phyloP scores from a whole-genome alignment of 2,888 invertebrate genomes.

The Trypoxylon attenuatum region DNA sequence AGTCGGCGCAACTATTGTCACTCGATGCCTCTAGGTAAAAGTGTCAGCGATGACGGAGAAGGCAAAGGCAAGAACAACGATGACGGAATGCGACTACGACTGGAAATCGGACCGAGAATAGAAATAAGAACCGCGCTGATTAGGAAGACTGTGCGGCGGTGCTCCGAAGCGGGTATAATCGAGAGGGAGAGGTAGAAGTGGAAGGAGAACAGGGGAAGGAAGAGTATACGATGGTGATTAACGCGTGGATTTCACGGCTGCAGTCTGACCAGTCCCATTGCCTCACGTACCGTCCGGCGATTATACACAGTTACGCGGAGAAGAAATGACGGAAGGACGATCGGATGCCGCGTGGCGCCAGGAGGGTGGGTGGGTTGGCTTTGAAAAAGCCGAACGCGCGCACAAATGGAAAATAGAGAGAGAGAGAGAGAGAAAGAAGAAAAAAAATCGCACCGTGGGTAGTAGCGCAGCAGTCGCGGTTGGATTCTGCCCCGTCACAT shows the following conservation, averaged over 20 bases:
- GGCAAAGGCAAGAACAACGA: no score
- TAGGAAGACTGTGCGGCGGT: not conserved
- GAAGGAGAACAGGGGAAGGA: not conserved
- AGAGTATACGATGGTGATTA: no score
- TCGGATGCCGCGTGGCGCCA: constrained; percentile 31
- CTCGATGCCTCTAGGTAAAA: no score
- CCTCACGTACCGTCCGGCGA: no score
- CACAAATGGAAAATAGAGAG: constrained; percentile 4
- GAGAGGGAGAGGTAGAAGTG: not conserved
- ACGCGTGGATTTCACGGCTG: no score
- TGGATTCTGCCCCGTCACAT: constrained; percentile 50
- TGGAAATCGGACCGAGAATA: not conserved
- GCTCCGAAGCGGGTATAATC: not conserved
- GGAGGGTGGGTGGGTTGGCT: no score
- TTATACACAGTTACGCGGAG: no score
- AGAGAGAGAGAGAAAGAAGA: constrained; percentile 15
- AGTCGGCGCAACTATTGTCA: no score
- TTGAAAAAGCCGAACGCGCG: not conserved
- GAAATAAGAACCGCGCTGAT: not conserved
- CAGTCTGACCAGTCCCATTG: no score
- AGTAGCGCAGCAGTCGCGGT: constrained; percentile 37
- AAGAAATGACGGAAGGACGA: constrained; percentile 3
- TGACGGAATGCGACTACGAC: not conserved
- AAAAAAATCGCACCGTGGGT: constrained; percentile 32
- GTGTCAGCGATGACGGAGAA: no score